A percentile compares a stretch with the other conserved stretches of the same genome.
Evolutionary conservation across 2,113 vertebrate genomes (phyloP).

Genomic region (Corydoras sp.): DNA sequence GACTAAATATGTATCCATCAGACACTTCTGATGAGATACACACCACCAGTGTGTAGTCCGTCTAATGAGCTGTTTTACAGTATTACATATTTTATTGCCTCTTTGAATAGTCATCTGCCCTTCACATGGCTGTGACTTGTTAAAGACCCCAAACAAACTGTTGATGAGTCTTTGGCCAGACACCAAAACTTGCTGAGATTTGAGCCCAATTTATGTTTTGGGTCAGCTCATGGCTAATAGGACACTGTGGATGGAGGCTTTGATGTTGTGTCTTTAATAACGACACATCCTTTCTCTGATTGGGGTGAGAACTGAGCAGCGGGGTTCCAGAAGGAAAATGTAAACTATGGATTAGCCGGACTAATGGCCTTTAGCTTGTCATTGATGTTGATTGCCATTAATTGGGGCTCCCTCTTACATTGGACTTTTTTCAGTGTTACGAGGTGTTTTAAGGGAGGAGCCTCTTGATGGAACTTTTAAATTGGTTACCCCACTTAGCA

Average conservation of each 20-base stretch:
- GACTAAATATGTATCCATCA: neutral
- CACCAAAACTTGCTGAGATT: slow-evolving; percentile 31
- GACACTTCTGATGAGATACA: slow-evolving; percentile 4
- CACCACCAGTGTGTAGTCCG: slow-evolving; percentile 23
- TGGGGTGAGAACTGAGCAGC: slow-evolving; percentile 62
- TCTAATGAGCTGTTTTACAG: slow-evolving; percentile 42
- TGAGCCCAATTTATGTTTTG: slow-evolving; percentile 44
- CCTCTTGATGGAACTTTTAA: slow-evolving; percentile 35
- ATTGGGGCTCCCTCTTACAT: slow-evolving; percentile 57
- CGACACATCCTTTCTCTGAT: slow-evolving; percentile 61
- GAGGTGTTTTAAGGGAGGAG: slow-evolving; percentile 4
- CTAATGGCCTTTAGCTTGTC: slow-evolving; percentile 66
- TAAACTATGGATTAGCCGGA: slow-evolving; percentile 70
- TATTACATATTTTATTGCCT: slow-evolving; percentile 40
- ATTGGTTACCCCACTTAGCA: slow-evolving; percentile 35
- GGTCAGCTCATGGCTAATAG: slow-evolving; percentile 54
- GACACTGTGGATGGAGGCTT: slow-evolving; percentile 53
- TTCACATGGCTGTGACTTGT: slow-evolving; percentile 35
- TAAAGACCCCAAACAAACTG: slow-evolving; percentile 58
- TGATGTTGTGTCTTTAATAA: slow-evolving; percentile 57
- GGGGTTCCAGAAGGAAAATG: slow-evolving; percentile 65
- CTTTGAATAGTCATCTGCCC: slow-evolving; percentile 39
- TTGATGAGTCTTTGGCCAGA: slow-evolving; percentile 53
- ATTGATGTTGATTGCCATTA: slow-evolving; percentile 73
- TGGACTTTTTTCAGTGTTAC: slow-evolving; percentile 32